These are phyloP conservation scores for Adrianichthys oophorus DNA, from an alignment of 2,797 vertebrate species.

Conservation along the genomic window DNA sequence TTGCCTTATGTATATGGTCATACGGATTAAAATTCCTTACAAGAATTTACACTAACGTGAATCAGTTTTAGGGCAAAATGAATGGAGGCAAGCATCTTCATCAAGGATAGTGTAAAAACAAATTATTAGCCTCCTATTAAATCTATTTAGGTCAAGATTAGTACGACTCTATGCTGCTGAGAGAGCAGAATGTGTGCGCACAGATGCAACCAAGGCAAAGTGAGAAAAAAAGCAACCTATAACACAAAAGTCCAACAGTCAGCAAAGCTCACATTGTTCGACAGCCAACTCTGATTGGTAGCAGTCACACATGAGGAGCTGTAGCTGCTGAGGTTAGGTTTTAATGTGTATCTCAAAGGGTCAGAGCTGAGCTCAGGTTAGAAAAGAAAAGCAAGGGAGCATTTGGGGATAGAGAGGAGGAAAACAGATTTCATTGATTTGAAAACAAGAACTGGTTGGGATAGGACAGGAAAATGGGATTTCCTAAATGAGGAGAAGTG, in stretches of 20 bases:
- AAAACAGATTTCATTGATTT: conserved; percentile 36
- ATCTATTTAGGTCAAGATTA: conserved; percentile 11
- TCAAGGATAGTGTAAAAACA: no score
- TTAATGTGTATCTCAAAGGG: conserved; percentile 66
- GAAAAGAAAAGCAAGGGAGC: conserved; percentile 34
- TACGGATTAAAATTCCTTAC: no score
- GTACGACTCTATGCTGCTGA: conserved; percentile 41
- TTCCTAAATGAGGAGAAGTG: conserved; percentile 52
- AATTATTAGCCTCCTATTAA: no score
- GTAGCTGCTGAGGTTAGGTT: conserved; percentile 58
- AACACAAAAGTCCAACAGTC: conserved; percentile 46
- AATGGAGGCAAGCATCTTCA: no score
- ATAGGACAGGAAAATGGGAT: conserved; percentile 29
- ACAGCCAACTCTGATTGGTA: conserved; percentile 59
- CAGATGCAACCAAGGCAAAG: conserved; percentile 9
- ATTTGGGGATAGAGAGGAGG: conserved; percentile 15
- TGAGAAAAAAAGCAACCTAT: conserved; percentile 15
- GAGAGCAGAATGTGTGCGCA: conserved; percentile 25
- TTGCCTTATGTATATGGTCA: no score
- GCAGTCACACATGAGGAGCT: conserved; percentile 64
- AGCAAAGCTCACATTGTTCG: conserved; percentile 54
- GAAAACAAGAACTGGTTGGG: background rate
- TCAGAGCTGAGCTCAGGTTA: conserved; percentile 52
- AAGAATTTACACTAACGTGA: no score
- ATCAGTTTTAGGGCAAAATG: no score